These are phyloP conservation scores for Branchellion lobata DNA, from an alignment of 2,888 invertebrate genomes.

Conservation along the genomic window DNA sequence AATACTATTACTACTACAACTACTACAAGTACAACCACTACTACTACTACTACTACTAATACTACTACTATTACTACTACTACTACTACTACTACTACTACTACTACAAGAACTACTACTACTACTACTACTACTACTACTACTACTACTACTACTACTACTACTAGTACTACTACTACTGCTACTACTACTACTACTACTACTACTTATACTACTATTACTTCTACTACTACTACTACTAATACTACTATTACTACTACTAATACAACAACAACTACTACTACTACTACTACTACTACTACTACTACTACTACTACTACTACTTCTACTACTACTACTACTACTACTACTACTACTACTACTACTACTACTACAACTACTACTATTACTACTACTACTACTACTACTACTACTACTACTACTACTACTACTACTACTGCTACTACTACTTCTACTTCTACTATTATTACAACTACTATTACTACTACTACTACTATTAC, in stretches of 20 bases:
- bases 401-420: no score
- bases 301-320: neutral
- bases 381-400: no score
- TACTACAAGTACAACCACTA: neutral
- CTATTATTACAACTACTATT: constrained; percentile 44
- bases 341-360: neutral
- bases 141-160: constrained; percentile 17
- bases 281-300: neutral
- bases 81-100: constrained; percentile 23
- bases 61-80: constrained; percentile 19
- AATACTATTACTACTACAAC: neutral
- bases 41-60: neutral
- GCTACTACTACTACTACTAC: constrained; percentile 25
- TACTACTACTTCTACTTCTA: no score
- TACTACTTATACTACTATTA: constrained; percentile 1
- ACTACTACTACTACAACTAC: neutral
- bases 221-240: constrained; percentile 21
- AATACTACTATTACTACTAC: neutral
- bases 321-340: neutral
- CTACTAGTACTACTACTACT: constrained; percentile 24
- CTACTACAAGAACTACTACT: constrained; percentile 14
- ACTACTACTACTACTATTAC: constrained; percentile 45
- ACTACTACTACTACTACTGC: no score
- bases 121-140: constrained; percentile 17
- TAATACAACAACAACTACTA: neutral